Base-by-base conservation (phyloP, 2,888 invertebrate genomes). In the Sinhomidia bicolor region DNA sequence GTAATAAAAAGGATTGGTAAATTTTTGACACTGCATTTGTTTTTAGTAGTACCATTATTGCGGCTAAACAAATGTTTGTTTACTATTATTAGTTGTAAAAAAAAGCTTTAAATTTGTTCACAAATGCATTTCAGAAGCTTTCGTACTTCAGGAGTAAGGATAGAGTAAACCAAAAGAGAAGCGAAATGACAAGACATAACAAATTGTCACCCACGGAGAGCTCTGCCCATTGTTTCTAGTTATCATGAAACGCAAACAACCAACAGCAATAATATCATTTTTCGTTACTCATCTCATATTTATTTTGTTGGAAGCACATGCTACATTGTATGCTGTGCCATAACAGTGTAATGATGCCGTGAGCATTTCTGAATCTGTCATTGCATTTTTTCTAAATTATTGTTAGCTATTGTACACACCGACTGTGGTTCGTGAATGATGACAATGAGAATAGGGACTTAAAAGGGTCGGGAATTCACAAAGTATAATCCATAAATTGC, bases 131-230 rank as follows among this genome's bases (percentile, higher is more conserved):
- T 54, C 4, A 54, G 4, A 47, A 47, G 3, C 7, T 62, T 26
- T 62, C 62, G 32, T 62, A 12, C 32, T 62, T 26, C 47, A 62
- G 14, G 5, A 29, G 10, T 29, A 14, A 20, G 20, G 36, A 41
- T 41, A 65, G n/a, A 14, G 29, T 32, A n/a, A 65, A 65, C n/a
- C n/a, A n/a, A n/a, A n/a, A n/a, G n/a, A n/a, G n/a, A n/a, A n/a
- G n/a, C n/a, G 65, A n/a, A 6, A n/a, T 4, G 29, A 65, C 65
- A 65, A 29, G 36, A 68, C 36, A 41, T 17, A 17, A 68, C 41
- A 68, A 68, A 68, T 68, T 68, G 20, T 68, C 36, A 62, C 62
- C 62, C 62, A 32, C 29, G 32, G 62, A 41, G n/a, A 41, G 20
- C 17, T 68, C 0, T 10, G 23, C 3, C 20, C 41, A 68, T 68